Evolutionary conservation across 1,140 invertebrate species (phyloP).

Genomic region (Drosophila orosa): DNA sequence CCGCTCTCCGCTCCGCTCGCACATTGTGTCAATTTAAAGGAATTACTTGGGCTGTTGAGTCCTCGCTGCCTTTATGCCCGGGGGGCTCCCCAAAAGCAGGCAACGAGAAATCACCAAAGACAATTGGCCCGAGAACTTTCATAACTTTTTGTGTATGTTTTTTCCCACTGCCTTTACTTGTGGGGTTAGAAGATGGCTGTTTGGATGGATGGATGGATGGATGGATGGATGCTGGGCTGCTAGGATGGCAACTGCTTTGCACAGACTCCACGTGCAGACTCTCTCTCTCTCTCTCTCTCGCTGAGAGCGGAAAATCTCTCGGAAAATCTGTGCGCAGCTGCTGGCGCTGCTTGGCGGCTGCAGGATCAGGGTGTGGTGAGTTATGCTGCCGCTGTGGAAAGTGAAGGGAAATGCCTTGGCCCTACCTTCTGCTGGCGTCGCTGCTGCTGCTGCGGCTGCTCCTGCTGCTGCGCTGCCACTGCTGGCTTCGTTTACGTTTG

Average conservation of each 20-base stretch:
- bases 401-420: conserved; percentile 57
- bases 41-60: conserved; percentile 31
- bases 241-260: conserved; percentile 59
- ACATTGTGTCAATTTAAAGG: conserved; percentile 72
- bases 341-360: conserved; percentile 56
- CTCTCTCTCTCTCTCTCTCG: conserved; percentile 15
- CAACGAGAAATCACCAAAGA: conserved; percentile 71
- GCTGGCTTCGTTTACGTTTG: conserved; percentile 36
- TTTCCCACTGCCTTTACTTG: conserved; percentile 25
- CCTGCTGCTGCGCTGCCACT: conserved; percentile 30
- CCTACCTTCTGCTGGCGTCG: conserved; percentile 72
- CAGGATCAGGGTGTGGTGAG: conserved; percentile 84
- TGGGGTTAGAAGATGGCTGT: conserved; percentile 7
- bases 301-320: conserved; percentile 5
- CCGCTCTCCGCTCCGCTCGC: conserved; percentile 53
- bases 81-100: conserved; percentile 60
- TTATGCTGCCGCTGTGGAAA: conserved; percentile 71
- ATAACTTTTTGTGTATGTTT: conserved; percentile 59
- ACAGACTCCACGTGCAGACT: conserved; percentile 75
- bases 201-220: conserved; percentile 57
- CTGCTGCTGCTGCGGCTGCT: conserved; percentile 36
- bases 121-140: conserved; percentile 68
- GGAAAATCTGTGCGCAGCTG: conserved; percentile 68
- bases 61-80: neutral
- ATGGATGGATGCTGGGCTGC: conserved; percentile 37